phyloP scores from a whole-genome alignment of 2,888 invertebrate species.

The Darwinula stevensoni region DNA sequence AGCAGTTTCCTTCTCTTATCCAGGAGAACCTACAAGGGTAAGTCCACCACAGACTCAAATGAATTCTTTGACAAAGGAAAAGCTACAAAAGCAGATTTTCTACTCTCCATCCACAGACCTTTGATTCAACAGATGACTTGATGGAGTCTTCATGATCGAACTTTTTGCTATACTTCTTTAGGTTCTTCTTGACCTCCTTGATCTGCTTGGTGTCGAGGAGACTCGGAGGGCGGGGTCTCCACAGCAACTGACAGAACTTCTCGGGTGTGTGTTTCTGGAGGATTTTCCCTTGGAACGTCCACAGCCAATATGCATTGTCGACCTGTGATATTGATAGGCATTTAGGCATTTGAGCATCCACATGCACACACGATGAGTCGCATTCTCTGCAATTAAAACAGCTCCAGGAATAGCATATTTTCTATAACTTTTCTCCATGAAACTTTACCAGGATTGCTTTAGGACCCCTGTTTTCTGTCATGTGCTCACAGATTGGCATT shows the following conservation, averaged over 20 bases:
- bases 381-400: too few relatives aligned
- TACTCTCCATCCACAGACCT: too few relatives aligned
- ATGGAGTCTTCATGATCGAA: constrained; percentile 91
- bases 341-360: not conserved
- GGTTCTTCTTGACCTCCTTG: constrained; percentile 81
- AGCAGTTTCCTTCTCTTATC: constrained; percentile 67
- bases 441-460: too few relatives aligned
- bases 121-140: constrained; percentile 67
- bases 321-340: constrained; percentile 15
- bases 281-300: constrained; percentile 74
- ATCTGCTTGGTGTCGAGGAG: constrained; percentile 53
- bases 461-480: too few relatives aligned
- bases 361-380: too few relatives aligned
- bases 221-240: constrained; percentile 78
- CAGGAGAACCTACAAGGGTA: constrained; percentile 33
- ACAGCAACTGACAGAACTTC: constrained; percentile 72
- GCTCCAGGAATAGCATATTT: too few relatives aligned
- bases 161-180: constrained; percentile 83
- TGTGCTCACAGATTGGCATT: too few relatives aligned
- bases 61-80: too few relatives aligned
- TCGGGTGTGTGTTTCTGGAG: constrained; percentile 57
- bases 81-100: too few relatives aligned
- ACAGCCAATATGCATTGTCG: constrained; percentile 70
- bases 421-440: too few relatives aligned
- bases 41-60: too few relatives aligned